phyloP scores from a whole-genome alignment of 2,797 vertebrate genomes.

The Pelobates cultripes region DNA sequence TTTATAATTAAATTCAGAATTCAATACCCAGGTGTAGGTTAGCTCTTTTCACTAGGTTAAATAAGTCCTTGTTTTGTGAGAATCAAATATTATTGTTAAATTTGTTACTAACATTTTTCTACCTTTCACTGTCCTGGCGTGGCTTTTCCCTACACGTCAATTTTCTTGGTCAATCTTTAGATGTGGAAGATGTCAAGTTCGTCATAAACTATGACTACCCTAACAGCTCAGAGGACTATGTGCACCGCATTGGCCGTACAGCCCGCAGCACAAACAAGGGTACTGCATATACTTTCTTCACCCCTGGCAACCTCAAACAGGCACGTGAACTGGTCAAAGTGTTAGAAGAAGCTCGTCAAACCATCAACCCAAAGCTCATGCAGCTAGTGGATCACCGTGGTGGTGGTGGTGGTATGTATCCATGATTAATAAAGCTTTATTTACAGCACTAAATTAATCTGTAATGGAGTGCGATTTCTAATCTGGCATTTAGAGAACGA shows the following conservation, averaged over 20 bases:
- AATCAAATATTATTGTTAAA: too few species aligned
- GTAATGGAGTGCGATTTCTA: too few species aligned
- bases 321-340: slow-evolving; percentile 94
- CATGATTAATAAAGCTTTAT: too few species aligned
- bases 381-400: slow-evolving; percentile 91
- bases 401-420: slow-evolving; percentile 76
- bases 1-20: too few species aligned
- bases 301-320: slow-evolving; percentile 94
- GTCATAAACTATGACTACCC: slow-evolving; percentile 99
- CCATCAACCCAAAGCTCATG: slow-evolving; percentile 95
- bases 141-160: slow-evolving; percentile 56
- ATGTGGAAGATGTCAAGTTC: slow-evolving; percentile 98
- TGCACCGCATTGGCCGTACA: slow-evolving; percentile 95
- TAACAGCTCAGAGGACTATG: slow-evolving; percentile 96
- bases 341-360: slow-evolving; percentile 92
- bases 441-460: too few species aligned
- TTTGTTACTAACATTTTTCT: slow-evolving; percentile 59
- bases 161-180: slow-evolving; percentile 73
- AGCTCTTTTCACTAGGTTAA: too few species aligned
- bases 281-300: slow-evolving; percentile 98
- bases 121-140: slow-evolving; percentile 62
- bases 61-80: too few species aligned
- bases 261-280: slow-evolving; percentile 98
- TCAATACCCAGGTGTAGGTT: too few species aligned
- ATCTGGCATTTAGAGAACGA: too few species aligned